Evolutionary conservation across 2,888 invertebrate species (phyloP).

Genomic region (Orthonychiurus folsomi): DNA sequence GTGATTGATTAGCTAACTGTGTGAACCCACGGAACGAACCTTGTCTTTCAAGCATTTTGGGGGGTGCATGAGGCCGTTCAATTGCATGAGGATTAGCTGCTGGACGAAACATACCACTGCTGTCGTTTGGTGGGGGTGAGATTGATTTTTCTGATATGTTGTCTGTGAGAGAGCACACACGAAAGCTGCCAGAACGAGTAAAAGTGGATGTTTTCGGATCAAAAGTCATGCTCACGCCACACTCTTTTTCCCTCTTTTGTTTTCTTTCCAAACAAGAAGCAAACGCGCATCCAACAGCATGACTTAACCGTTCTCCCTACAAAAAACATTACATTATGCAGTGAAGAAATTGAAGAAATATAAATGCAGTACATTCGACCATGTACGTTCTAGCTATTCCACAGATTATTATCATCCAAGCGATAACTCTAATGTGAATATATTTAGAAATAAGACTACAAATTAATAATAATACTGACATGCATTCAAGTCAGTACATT

Average conservation of each 20-base stretch:
- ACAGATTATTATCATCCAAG: too few species aligned
- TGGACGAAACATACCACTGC: constrained; percentile 12
- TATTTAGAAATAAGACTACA: too few species aligned
- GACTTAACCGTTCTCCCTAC: constrained; percentile 90
- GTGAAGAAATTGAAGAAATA: too few species aligned
- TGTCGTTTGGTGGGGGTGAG: constrained; percentile 28
- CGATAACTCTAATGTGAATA: too few species aligned
- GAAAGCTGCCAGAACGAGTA: constrained; percentile 84
- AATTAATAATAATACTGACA: too few species aligned
- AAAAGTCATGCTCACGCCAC: constrained; percentile 85
- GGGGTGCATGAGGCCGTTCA: constrained; percentile 91
- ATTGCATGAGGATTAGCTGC: constrained; percentile 76
- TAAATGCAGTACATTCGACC: too few species aligned
- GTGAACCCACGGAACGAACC: constrained; percentile 88
- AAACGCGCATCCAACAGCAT: constrained; percentile 99
- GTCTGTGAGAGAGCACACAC: constrained; percentile 73
- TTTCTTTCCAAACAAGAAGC: constrained; percentile 96
- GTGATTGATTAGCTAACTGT: constrained; percentile 71
- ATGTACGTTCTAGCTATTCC: too few species aligned
- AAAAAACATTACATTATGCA: too few species aligned
- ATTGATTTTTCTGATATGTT: constrained; percentile 27
- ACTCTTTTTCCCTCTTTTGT: constrained; percentile 93
- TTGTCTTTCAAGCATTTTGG: constrained; percentile 86
- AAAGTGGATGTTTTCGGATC: constrained; percentile 84
- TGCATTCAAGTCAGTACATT: too few species aligned